Conservation (phyloP, 2,113 vertebrate species). For the Gnathonemus echidnorhynchus region DNA sequence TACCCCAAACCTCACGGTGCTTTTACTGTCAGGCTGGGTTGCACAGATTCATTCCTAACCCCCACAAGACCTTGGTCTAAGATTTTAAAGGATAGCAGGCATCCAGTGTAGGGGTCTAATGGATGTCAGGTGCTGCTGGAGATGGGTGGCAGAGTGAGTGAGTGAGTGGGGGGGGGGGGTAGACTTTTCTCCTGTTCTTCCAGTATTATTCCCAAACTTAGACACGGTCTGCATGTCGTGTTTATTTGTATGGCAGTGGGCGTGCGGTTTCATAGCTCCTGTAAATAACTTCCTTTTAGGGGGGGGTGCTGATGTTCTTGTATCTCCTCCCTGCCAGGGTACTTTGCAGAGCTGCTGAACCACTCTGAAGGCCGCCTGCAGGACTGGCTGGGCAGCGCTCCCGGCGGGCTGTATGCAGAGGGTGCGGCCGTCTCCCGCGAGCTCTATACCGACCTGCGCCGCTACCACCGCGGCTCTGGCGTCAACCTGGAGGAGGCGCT, state of each 20-base stretch:
- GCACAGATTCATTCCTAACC: background rate
- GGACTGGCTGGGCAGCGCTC: slow-evolving; percentile 61
- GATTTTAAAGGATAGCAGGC: background rate
- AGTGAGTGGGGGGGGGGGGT: background rate
- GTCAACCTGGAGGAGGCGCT: slow-evolving; percentile 84
- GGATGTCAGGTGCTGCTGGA: background rate
- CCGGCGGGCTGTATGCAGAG: slow-evolving; percentile 70
- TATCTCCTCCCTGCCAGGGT: slow-evolving; percentile 51
- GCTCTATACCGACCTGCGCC: slow-evolving; percentile 74
- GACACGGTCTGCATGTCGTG: background rate
- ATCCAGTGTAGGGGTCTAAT: background rate
- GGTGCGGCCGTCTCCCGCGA: slow-evolving; percentile 70
- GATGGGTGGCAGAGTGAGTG: background rate
- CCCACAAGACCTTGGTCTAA: background rate
- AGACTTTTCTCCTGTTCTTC: background rate
- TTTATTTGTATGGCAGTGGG: background rate
- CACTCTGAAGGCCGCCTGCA: slow-evolving; percentile 75
- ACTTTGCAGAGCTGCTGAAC: slow-evolving; percentile 80
- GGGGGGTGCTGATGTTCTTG: background rate
- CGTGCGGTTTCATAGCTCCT: background rate
- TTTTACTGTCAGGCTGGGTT: background rate
- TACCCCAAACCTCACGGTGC: background rate
- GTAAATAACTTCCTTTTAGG: background rate
- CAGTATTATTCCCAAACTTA: background rate
- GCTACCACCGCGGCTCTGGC: slow-evolving; percentile 77